A percentile compares a stretch with the other conserved stretches of the same genome.
These are phyloP conservation scores for Gouania willdenowi DNA, from an alignment of 2,797 vertebrate species.

Conservation along the genomic window DNA sequence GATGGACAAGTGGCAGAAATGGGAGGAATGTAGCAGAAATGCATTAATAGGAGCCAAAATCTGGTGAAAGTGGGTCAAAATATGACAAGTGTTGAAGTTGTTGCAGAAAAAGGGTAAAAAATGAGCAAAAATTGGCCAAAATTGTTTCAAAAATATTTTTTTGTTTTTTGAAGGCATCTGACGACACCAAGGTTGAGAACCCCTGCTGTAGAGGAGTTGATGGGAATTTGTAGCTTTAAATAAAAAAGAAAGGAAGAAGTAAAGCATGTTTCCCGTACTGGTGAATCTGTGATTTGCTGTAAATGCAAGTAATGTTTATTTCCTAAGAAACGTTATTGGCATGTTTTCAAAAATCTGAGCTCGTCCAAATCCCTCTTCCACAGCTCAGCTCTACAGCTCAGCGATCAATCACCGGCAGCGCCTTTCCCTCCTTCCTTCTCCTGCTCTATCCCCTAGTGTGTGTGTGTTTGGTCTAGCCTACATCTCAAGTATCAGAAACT, in stretches of 20 bases:
- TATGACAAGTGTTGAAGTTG: too few species aligned
- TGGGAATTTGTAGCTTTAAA: conserved; percentile 27
- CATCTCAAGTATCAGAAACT: conserved; percentile 52
- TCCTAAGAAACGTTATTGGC: conserved; percentile 65
- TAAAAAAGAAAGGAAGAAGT: too few species aligned
- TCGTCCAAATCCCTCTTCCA: conserved; percentile 46
- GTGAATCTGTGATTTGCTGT: conserved; percentile 36
- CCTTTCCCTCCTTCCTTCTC: conserved; percentile 38
- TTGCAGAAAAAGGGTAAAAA: too few species aligned
- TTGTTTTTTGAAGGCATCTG: too few species aligned
- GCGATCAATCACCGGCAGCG: conserved; percentile 66
- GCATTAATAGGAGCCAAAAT: too few species aligned
- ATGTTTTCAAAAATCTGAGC: conserved; percentile 60
- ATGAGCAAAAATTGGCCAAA: too few species aligned
- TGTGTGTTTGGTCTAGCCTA: conserved; percentile 46
- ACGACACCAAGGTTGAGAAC: too few species aligned
- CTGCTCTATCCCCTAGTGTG: conserved; percentile 30
- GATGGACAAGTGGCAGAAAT: too few species aligned
- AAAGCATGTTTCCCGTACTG: conserved; percentile 27
- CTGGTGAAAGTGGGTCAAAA: too few species aligned
- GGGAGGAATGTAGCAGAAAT: too few species aligned
- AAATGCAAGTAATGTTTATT: conserved; percentile 61
- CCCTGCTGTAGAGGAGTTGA: too few species aligned
- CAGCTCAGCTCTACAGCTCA: conserved; percentile 48
- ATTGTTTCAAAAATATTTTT: too few species aligned